Base-by-base conservation (phyloP, 2,113 vertebrate genomes). In the Cavia porcellus region DNA sequence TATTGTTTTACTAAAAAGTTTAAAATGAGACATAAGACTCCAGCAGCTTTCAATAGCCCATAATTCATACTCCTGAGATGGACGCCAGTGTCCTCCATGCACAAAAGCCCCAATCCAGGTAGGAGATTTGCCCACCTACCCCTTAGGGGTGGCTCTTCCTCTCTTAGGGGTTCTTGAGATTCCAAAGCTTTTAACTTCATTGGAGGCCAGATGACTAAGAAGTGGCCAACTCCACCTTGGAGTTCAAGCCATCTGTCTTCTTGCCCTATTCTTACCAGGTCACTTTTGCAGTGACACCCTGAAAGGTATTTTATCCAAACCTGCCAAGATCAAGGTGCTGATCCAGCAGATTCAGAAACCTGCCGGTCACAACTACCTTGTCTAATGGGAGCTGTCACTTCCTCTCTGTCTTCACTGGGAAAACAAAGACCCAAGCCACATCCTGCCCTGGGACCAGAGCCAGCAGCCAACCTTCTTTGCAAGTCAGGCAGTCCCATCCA, bases 61-160 rank as follows among this genome's bases (percentile, higher is more conserved):
- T 30, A 50, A 0, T 47, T 35, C 19, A 35, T 15, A 59, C 5
- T 28, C 50, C 1, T 5, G 24, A 85, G 12, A n/a, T 30, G 17
- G 10, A 4, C 20, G 7, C 28, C 38, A 17, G 9, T 3, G 10
- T 9, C 22, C 2, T 25, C 20, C 22, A 4, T 14, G 2, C 12
- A 28, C 4, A 20, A 82, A 68, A 83, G 42, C 13, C 17, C 30
- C 38, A 55, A 1, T 24, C 79, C 25, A 93, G 66, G 12, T 87
- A 89, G 15, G 22, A 7, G 2, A 47, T 55, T 28, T 55, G 45
- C 66, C 57, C 35, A 20, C 19, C 61, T 74, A 47, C 5, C 20
- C 35, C 5, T 17, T 28, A 50, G 15, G 38, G 32, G 42, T 52
- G 28, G 10, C 15, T 30, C 30, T 22, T 47, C 50, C n/a, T 15